phyloP scores from a whole-genome alignment of 2,113 vertebrate genomes.

The Hemiscyllium ocellatum region DNA sequence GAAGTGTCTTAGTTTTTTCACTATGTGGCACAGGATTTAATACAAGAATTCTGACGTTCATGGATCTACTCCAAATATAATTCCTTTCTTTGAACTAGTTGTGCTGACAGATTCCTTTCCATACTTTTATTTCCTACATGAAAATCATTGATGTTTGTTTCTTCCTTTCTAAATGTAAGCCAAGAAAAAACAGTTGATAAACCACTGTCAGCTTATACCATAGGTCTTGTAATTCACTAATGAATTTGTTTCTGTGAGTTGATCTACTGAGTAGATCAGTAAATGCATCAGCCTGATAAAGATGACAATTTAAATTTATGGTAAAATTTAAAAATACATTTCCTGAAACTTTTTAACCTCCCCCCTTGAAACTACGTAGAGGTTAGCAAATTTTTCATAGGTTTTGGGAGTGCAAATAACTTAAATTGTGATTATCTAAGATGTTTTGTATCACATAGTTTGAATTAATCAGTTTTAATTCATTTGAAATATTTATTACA shows the following conservation, averaged over 20 bases:
- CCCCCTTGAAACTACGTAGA: not conserved
- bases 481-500: not conserved
- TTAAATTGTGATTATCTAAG: not conserved
- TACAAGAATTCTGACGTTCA: not conserved
- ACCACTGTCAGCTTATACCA: not conserved
- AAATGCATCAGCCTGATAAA: not conserved
- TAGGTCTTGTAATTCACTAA: not conserved
- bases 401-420: not conserved
- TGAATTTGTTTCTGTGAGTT: not conserved
- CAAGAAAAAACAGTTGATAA: not conserved
- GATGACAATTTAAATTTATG: not conserved
- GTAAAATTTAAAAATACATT: not conserved
- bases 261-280: not conserved
- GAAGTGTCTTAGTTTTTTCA: not conserved
- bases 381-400: not conserved
- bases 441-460: not conserved
- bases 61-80: not conserved
- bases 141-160: not conserved
- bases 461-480: not conserved
- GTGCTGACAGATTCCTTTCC: slow-evolving; percentile 24
- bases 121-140: not conserved
- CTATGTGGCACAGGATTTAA: not conserved
- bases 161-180: not conserved
- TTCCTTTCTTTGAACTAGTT: not conserved
- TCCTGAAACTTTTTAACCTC: not conserved